These are phyloP conservation scores for Exaiptasia diaphana DNA, from an alignment of 64 coral and sea anemone genomes.

Conservation along the genomic window DNA sequence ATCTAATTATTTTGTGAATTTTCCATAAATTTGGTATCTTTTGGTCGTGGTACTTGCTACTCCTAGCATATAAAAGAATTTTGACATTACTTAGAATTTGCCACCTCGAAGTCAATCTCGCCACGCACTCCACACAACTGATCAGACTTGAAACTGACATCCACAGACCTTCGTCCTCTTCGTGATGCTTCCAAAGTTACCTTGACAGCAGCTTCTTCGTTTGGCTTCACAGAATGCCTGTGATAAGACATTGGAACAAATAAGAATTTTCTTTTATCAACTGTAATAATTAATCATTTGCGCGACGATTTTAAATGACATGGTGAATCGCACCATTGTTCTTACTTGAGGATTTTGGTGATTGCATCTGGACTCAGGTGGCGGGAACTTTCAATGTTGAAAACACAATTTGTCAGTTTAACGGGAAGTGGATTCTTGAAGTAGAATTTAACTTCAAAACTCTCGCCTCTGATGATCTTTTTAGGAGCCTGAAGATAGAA, in stretches of 20 bases:
- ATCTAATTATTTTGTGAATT: too few relatives aligned
- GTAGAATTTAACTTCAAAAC: conserved; percentile 20
- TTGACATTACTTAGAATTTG: too few relatives aligned
- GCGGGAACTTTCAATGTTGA: conserved; percentile 22
- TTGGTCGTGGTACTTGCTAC: too few relatives aligned
- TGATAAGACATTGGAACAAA: neutral
- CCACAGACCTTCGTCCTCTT: neutral
- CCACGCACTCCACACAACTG: neutral
- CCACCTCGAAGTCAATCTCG: too few relatives aligned
- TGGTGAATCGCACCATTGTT: too few relatives aligned
- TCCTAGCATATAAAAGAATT: too few relatives aligned
- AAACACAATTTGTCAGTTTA: conserved; percentile 29
- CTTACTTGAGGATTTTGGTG: neutral
- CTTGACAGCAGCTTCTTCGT: neutral
- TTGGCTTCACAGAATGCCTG: neutral
- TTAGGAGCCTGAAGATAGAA: too few relatives aligned
- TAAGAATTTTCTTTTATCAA: neutral
- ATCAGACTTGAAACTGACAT: neutral
- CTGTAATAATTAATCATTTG: neutral
- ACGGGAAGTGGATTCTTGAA: conserved; percentile 50
- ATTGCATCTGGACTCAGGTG: neutral
- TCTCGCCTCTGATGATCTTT: too few relatives aligned
- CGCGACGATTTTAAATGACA: too few relatives aligned
- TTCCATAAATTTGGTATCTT: too few relatives aligned
- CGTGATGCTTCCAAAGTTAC: neutral